Percentiles rank a stretch among this genome's conserved stretches.
phyloP scores from a whole-genome alignment of 2,113 vertebrate genomes.

The Myrmecobius fasciatus region DNA sequence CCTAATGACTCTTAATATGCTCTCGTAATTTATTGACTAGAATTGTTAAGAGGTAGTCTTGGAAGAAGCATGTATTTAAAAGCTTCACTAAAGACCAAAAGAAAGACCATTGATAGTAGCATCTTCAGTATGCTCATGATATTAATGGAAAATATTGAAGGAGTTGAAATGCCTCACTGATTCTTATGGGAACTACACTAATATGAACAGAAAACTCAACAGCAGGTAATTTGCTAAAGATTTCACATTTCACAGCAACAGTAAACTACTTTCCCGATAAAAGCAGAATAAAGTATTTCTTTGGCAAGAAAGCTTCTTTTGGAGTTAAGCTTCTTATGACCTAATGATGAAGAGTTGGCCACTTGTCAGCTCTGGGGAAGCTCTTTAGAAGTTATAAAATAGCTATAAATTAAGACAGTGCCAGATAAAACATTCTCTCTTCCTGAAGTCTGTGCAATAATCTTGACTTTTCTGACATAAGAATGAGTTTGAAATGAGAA shows the following conservation, averaged over 20 bases:
- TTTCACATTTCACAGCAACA: conserved; percentile 10
- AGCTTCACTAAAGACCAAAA: not conserved
- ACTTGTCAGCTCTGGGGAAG: not conserved
- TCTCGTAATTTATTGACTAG: not conserved
- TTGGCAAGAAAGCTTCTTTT: not conserved
- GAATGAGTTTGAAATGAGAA: conserved; percentile 8
- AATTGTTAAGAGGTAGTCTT: not conserved
- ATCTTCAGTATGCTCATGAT: not conserved
- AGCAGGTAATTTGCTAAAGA: not conserved
- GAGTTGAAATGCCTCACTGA: not conserved
- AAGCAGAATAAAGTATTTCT: conserved; percentile 6
- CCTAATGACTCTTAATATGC: not conserved
- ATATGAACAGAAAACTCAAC: not conserved
- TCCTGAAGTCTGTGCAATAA: not conserved
- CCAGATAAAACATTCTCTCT: not conserved
- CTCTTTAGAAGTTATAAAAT: conserved; percentile 25
- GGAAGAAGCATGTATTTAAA: not conserved
- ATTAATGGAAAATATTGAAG: not conserved
- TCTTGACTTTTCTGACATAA: conserved; percentile 25
- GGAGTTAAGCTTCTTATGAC: not conserved
- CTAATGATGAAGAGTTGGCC: not conserved
- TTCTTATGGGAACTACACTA: not conserved
- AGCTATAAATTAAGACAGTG: conserved; percentile 8
- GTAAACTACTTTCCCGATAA: not conserved
- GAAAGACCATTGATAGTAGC: not conserved